Evolutionary conservation across 2,888 invertebrate genomes (phyloP), one percentile per base, ranked within the genome.

Genomic region (Leptinotarsa tumamoca): DNA sequence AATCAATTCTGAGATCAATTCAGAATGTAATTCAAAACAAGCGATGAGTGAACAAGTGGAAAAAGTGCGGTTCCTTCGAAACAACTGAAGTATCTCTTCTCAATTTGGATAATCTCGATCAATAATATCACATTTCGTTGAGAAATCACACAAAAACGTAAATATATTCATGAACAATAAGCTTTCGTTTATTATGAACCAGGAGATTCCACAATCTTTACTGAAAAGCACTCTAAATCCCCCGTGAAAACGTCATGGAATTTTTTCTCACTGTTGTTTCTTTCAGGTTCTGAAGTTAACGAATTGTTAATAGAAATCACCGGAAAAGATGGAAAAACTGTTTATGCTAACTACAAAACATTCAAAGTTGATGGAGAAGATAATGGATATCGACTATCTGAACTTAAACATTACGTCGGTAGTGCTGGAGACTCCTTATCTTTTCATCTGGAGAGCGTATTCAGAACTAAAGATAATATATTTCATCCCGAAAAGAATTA

Each of bases 351-450:
- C n/a, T 52, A 52, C 52, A 52, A 52, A n/a, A 17, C 52, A n/a
- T 52, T 52, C 52, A n/a, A 15, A n/a, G n/a, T 74, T n/a, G 74
- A 66, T 27, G 13, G 66, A 10, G 70, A 74, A 56, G 66, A 33
- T 50, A 67, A 70, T 4, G 70, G 74, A 66, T 74, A 73, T 23
- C 52, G 61, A 4, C 17, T 73, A 50, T 68, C 63, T 7, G 52
- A 33, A 17, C 66, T 73, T 2, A 67, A 13, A 66, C 69, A 56
- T n/a, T 74, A 54, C 50, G n/a, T 33, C 10, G 74, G 74, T 3
- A 66, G 70, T 50, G 67, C 67, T 17, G 74, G 73, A 13, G 73
- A 73, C 23, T 69, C 69, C 21, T 21, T 73, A 33, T 52, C 63
- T 15, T 13, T 23, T 7, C 73, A 69, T 69, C 17, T 54, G 4